Conservation (phyloP, 2,113 vertebrate species). For the Notarius lentiginosus region DNA sequence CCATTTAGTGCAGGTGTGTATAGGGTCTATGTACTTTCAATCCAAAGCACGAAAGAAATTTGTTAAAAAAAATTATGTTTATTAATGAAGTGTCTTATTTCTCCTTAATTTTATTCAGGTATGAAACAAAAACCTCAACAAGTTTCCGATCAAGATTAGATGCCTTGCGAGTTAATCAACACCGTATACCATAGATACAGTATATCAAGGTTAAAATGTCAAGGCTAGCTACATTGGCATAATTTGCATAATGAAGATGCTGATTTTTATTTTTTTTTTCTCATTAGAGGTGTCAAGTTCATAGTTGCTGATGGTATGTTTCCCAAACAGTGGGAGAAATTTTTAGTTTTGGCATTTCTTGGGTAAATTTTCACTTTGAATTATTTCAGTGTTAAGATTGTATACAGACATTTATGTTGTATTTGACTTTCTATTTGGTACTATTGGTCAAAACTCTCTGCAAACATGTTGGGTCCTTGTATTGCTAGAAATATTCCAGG, state of each 20-base stretch:
- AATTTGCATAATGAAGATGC: neutral
- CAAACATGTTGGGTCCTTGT: neutral
- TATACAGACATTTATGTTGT: neutral
- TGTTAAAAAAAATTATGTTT: too few relatives aligned
- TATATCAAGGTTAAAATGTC: too few relatives aligned
- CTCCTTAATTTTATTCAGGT: neutral
- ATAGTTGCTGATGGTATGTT: neutral
- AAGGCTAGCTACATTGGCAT: neutral
- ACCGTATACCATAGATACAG: too few relatives aligned
- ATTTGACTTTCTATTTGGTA: neutral
- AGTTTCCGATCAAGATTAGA: too few relatives aligned
- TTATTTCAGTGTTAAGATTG: neutral
- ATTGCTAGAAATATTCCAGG: neutral
- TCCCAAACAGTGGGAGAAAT: neutral
- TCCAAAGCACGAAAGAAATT: neutral
- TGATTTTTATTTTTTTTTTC: neutral
- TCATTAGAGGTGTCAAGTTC: neutral
- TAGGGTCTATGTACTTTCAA: neutral
- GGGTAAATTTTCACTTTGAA: neutral
- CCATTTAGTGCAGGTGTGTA: slow-evolving; percentile 3
- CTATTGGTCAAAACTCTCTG: neutral
- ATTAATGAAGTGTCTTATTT: neutral
- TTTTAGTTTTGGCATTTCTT: neutral
- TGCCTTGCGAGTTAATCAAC: too few relatives aligned
- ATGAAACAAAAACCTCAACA: neutral